Evolutionary conservation across 2,797 vertebrate genomes (phyloP).

Genomic region (Spheniscus humboldti): DNA sequence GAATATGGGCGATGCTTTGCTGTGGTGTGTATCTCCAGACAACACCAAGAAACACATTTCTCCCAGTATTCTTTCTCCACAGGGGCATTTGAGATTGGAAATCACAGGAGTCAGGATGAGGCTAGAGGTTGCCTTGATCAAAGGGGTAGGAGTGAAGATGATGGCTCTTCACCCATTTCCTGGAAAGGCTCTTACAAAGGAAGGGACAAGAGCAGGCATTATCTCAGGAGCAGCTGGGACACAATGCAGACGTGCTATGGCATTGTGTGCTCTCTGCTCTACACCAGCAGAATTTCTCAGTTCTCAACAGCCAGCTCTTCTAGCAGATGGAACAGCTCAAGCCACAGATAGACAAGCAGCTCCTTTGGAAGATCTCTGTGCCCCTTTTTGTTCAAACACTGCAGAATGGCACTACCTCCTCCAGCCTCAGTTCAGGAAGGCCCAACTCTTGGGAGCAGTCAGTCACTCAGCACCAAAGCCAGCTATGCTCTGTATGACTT

Average conservation of each 20-base stretch:
- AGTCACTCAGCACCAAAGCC: background rate
- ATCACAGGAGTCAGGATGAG: background rate
- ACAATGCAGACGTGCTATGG: background rate
- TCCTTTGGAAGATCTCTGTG: background rate
- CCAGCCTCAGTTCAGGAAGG: background rate
- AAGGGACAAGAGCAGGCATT: background rate
- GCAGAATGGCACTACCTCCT: background rate
- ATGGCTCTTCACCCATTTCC: background rate
- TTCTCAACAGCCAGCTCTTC: background rate
- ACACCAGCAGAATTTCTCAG: background rate
- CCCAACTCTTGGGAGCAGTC: background rate
- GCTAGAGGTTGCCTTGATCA: background rate
- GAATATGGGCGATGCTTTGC: background rate
- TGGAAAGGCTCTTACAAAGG: background rate
- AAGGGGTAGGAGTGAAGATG: background rate
- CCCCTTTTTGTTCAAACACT: background rate
- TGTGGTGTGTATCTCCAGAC: background rate
- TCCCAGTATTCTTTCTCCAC: background rate
- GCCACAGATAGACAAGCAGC: background rate
- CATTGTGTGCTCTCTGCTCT: background rate
- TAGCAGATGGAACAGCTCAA: background rate
- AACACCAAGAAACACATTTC: background rate
- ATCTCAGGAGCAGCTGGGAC: background rate
- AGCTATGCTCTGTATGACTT: background rate
- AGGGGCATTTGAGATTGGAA: background rate